Evolutionary conservation across 2,113 vertebrate genomes (phyloP).

Genomic region (Chascanopsetta lugubris): DNA sequence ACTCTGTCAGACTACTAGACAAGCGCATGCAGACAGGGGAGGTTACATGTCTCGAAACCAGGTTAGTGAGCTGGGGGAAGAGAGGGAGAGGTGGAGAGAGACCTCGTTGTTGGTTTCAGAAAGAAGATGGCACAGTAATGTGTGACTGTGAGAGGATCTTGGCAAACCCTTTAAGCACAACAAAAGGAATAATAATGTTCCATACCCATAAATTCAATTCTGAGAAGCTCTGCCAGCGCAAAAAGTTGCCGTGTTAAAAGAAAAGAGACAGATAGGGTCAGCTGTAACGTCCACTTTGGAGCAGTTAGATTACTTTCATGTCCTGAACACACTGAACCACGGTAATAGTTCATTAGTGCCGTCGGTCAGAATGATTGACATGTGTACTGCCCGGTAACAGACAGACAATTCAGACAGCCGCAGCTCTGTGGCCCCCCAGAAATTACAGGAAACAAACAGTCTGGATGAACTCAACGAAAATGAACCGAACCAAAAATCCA

Average conservation of each 20-base stretch:
- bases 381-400: slow-evolving; percentile 77
- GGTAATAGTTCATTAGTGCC: slow-evolving; percentile 53
- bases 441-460: slow-evolving; percentile 42
- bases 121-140: slow-evolving; percentile 76
- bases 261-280: slow-evolving; percentile 81
- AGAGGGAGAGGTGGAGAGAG: slow-evolving; percentile 72
- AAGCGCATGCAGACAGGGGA: slow-evolving; percentile 64
- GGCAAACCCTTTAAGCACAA: slow-evolving; percentile 81
- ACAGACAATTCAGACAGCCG: slow-evolving; percentile 82
- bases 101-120: slow-evolving; percentile 72
- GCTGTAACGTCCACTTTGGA: slow-evolving; percentile 78
- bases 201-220: slow-evolving; percentile 99
- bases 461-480: too few relatives aligned
- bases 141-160: slow-evolving; percentile 80
- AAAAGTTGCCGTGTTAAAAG: slow-evolving; percentile 86
- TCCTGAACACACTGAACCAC: slow-evolving; percentile 60
- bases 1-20: slow-evolving; percentile 22
- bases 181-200: slow-evolving; percentile 88
- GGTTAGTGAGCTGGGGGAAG: slow-evolving; percentile 70
- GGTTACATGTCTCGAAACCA: slow-evolving; percentile 62
- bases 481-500: slow-evolving; percentile 48
- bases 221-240: slow-evolving; percentile 98
- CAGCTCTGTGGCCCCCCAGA: slow-evolving; percentile 79
- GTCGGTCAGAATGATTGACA: slow-evolving; percentile 60
- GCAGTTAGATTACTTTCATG: slow-evolving; percentile 70